phyloP scores from a whole-genome alignment of 2,113 vertebrate genomes.

The Engraulis encrasicolus region DNA sequence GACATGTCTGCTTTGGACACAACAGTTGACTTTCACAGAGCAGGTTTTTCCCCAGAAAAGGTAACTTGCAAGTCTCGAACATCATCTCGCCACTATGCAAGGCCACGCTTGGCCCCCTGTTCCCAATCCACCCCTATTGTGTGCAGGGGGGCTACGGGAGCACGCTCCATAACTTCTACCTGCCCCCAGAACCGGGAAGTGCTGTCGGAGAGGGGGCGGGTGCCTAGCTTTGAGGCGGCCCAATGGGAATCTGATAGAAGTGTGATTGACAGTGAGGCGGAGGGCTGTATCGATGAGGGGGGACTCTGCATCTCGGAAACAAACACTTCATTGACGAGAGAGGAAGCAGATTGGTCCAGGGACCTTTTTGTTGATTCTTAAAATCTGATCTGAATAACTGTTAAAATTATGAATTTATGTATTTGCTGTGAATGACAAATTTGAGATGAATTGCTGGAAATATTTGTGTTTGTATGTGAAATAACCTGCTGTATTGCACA shows the following conservation, averaged over 20 bases:
- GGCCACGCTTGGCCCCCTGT: neutral
- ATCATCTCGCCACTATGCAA: neutral
- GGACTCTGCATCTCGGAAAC: neutral
- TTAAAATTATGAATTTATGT: neutral
- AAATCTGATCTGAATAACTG: neutral
- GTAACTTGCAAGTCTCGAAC: neutral
- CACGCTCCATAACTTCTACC: no score
- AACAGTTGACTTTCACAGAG: neutral
- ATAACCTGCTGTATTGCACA: neutral
- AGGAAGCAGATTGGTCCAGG: neutral
- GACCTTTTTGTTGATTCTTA: neutral
- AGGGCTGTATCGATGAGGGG: neutral
- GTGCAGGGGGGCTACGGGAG: neutral
- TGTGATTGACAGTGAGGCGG: neutral
- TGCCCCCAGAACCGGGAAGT: neutral
- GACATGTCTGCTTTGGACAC: neutral
- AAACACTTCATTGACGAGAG: neutral
- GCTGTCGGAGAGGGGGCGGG: neutral
- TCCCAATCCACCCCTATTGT: neutral
- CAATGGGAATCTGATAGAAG: neutral
- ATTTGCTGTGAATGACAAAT: no score
- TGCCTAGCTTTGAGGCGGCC: neutral
- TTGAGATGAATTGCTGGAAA: neutral
- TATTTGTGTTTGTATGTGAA: neutral
- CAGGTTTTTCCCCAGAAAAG: no score